Base-by-base conservation (phyloP, 2,888 invertebrate species). In the Glaucopsyche alexis region DNA sequence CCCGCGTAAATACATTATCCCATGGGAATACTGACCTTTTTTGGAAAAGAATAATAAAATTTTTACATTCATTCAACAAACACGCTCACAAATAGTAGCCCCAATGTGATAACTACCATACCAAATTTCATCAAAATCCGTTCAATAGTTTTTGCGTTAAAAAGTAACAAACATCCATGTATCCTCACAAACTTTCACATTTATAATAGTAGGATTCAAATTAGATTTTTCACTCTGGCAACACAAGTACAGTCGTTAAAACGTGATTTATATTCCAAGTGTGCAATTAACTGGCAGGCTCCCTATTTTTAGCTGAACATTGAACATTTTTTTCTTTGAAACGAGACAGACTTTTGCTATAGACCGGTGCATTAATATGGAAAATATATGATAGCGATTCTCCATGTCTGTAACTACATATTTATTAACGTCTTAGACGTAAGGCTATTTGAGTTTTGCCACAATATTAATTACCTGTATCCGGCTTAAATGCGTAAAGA, bases 211-310 rank as follows among this genome's bases (percentile, higher is more conserved):
- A n/a, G n/a, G 29, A 29, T 29, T 29, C 29, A 16, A 55, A n/a
- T 64, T 64, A 14, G 6, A 14, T 38, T 64, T n/a, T 64, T 64
- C 38, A 38, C 64, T 8, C 45, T 47, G 19, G 47, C 67, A 67
- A 67, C 67, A 19, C 47, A 16, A 9, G 45, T 67, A 45, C 67
- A n/a, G 84, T 87, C 88, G 87, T 88, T 89, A 88, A 87, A 85
- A 84, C 83, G 84, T 84, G 87, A 84, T 85, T 87, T 89, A 88
- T 89, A 90, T 89, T 87, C 90, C 89, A 84, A 87, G 84, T 83
- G 81, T 84, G 87, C 88, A 85, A 89, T 90, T 90, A 90, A 87
- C 87, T 85, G 79, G 80, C 85, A 77, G 81, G 81, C 82, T 84
- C 79, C 83, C 87, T 91, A 91, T 91, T 90, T 91, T 90, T 91